A percentile compares a stretch with the other conserved stretches of the same genome.
These are phyloP conservation scores for Sylvicola cinctus DNA, from an alignment of 2,888 invertebrate genomes.

Conservation along the genomic window DNA sequence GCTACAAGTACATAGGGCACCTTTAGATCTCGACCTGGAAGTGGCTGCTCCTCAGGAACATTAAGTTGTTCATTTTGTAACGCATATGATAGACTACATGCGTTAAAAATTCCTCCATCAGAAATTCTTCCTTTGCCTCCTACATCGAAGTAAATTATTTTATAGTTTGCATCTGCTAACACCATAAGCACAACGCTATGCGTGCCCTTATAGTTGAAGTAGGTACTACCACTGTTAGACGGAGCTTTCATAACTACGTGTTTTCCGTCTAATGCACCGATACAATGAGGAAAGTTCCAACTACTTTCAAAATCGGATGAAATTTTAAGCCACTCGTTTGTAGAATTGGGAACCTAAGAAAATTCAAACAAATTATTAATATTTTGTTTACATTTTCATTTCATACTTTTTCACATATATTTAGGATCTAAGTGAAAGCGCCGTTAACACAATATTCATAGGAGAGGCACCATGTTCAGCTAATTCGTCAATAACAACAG, in stretches of 20 bases:
- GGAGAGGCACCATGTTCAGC: too few species aligned
- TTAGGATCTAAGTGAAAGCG: too few species aligned
- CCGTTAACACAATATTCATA: too few species aligned
- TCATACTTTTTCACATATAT: too few species aligned
- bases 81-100: too few species aligned
- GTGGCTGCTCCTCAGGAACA: too few species aligned
- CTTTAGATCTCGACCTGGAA: too few species aligned
- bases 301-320: neutral
- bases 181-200: neutral
- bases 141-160: neutral
- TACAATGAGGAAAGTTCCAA: neutral
- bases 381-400: neutral
- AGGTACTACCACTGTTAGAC: neutral
- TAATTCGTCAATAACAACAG: too few species aligned
- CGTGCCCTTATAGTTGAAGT: neutral
- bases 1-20: slow-evolving; percentile 5
- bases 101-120: neutral
- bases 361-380: neutral
- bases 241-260: neutral
- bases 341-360: too few species aligned
- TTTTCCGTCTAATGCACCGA: neutral
- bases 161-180: neutral
- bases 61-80: too few species aligned
- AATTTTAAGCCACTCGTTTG: neutral
- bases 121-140: neutral